Conservation (phyloP, 2,113 vertebrate species). For the Dromas ardeola region DNA sequence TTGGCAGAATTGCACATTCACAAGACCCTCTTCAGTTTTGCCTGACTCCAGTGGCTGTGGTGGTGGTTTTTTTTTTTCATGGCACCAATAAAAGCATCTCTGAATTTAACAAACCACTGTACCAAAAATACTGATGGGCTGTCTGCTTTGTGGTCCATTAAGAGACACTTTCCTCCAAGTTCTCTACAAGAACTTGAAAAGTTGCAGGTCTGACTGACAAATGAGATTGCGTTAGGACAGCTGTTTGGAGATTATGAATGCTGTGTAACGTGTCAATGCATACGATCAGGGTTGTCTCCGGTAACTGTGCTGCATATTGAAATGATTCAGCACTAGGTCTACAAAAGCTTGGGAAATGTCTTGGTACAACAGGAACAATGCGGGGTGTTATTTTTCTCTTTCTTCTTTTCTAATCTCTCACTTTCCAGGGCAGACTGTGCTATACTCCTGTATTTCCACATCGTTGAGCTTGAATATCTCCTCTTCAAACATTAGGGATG, state of each 20-base stretch:
- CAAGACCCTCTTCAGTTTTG: neutral
- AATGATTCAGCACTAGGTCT: neutral
- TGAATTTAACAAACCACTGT: neutral
- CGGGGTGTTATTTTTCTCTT: neutral
- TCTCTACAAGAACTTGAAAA: neutral
- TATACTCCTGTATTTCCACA: neutral
- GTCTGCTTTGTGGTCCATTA: neutral
- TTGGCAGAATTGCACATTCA: neutral
- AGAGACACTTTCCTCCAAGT: neutral
- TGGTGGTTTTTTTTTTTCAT: neutral
- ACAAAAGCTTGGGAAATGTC: neutral
- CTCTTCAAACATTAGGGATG: neutral
- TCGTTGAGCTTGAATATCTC: neutral
- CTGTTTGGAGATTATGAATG: neutral
- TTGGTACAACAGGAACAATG: neutral
- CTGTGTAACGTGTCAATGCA: neutral
- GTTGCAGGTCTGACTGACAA: neutral
- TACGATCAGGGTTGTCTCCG: neutral
- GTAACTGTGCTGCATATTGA: neutral
- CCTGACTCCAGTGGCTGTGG: rapidly evolving
- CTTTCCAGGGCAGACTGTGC: neutral
- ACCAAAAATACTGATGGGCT: neutral
- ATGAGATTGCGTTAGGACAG: neutral
- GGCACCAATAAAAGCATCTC: neutral
- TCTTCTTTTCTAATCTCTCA: neutral